Conservation (phyloP, 2,113 vertebrate species). For the Sorex araneus region DNA sequence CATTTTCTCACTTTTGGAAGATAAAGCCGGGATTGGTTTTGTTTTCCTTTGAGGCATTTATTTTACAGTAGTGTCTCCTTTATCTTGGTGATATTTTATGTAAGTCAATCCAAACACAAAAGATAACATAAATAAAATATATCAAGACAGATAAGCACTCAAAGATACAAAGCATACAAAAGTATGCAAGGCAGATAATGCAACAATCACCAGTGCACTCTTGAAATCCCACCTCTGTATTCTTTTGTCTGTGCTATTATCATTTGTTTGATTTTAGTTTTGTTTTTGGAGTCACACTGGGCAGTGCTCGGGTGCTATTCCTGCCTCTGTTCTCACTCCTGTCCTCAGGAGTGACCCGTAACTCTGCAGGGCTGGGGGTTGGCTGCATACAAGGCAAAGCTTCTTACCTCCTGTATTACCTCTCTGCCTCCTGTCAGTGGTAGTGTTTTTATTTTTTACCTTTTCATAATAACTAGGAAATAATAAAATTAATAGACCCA, state of each 20-base stretch:
- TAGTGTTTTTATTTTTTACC: neutral
- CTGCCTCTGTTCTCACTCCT: too few species aligned
- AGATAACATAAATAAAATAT: neutral
- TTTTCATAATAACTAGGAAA: constrained; percentile 16
- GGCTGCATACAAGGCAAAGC: too few species aligned
- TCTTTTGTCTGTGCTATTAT: neutral
- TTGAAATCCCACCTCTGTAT: neutral
- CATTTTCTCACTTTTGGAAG: neutral
- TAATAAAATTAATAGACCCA: neutral
- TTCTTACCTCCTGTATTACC: too few species aligned
- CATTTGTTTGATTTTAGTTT: neutral
- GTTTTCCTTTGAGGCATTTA: neutral
- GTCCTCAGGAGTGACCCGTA: too few species aligned
- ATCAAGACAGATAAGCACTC: neutral
- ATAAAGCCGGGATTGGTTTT: neutral
- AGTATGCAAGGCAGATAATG: too few species aligned
- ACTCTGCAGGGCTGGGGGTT: too few species aligned
- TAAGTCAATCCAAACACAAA: neutral
- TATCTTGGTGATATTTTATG: neutral
- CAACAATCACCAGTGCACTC: fast-evolving
- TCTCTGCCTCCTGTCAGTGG: too few species aligned
- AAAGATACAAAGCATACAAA: neutral
- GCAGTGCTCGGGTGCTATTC: too few species aligned
- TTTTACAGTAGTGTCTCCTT: neutral
- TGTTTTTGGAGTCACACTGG: too few species aligned